Base-by-base conservation (phyloP, 2,888 invertebrate species). In the Imbricaverruca yamaguchii region DNA sequence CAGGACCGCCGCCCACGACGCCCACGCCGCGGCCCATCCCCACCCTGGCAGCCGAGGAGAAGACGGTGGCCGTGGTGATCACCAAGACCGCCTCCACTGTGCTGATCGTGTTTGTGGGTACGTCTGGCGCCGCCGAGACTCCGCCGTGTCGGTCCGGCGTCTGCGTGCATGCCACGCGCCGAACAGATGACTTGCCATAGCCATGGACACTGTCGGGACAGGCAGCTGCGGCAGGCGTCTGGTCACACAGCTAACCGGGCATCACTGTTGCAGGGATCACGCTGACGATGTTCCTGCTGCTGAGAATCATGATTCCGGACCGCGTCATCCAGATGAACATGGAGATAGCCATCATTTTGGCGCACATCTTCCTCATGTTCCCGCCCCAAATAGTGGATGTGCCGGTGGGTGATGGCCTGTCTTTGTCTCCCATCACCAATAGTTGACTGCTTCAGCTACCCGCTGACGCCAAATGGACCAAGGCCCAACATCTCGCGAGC, bases 321-420 rank as follows among this genome's bases (percentile, higher is more conserved):
- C 82, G 85, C 8, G 83, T 86, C 12, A 86, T 86, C 79, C 86
- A 86, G 82, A 85, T 86, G 85, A 85, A 85, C 82, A 85, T 85
- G 85, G 86, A 86, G 81, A 84, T 86, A 11, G 84, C 86, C 23
- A 81, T 86, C 25, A 81, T 85, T 6, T 65, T 83, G 53, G 85
- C 85, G 12, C 86, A 86, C 82, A 79, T 84, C 69, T 82, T 85
- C 25, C 84, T 85, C 0, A 82, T 85, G n/a, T 83, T 85, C 69
- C 85, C 85, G 1, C 82, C 84, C 2, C 23, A 53, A 13, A 81
- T 83, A n/a, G 80, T 74, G 15, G 84, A 85, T 13, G 81, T 81
- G 79, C 83, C 84, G 67, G 85, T 85, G 21, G n/a, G 21, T 10
- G 11, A 21, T 23, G 39, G 39, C 39, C 39, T 39, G 39, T 4